Evolutionary conservation across 2,113 vertebrate species (phyloP), one percentile per base, ranked within the genome.

Genomic region (Pongo pygmaeus): DNA sequence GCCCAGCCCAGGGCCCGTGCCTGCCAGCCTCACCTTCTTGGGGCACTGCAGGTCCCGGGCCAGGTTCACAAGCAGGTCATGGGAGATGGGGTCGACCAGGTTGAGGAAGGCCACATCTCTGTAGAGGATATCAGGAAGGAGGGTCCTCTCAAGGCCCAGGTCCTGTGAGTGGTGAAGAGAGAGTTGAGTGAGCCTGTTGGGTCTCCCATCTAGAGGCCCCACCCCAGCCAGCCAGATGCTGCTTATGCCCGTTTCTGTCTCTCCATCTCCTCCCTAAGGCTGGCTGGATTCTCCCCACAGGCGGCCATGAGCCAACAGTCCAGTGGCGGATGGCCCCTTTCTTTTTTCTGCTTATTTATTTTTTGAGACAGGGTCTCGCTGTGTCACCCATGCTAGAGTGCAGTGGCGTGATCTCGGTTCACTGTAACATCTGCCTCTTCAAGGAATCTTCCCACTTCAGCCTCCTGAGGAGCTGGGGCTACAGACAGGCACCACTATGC

Each of bases 1-100:
- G 35, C 46, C 59, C 27, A 22, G 22, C 46, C 77, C 1, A 12
- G 59, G 48, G 64, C 20, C n/a, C 14, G 0, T 18, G 46, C 16
- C 86, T 48, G 18, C 61, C 30, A 6, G 22, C 52, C 98, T 98
- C 98, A 99, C 99, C 99, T 98, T 99, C 98, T 99, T 99, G 67
- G 99, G 99, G 97, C 99, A 99, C 96, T 99, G 99, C 85, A 99
- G 98, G 93, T 99, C 99, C 84, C 99, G 98, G 61, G 99, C 99
- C 4, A 99, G 99, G 97, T 98, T 99, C 98, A 99, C 98, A 84
- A 99, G 98, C 89, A 99, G 98, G 97, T 99, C 99, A 2, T 99
- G 99, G 85, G 99, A 99, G 87, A 99, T 99, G 67, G 99, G 99
- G 95, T 99, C 99, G 98, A 99, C 99, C 97, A 99, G 98, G 98